phyloP scores from a whole-genome alignment of 2,888 invertebrate genomes.

The Lamellibrachia satsuma region DNA sequence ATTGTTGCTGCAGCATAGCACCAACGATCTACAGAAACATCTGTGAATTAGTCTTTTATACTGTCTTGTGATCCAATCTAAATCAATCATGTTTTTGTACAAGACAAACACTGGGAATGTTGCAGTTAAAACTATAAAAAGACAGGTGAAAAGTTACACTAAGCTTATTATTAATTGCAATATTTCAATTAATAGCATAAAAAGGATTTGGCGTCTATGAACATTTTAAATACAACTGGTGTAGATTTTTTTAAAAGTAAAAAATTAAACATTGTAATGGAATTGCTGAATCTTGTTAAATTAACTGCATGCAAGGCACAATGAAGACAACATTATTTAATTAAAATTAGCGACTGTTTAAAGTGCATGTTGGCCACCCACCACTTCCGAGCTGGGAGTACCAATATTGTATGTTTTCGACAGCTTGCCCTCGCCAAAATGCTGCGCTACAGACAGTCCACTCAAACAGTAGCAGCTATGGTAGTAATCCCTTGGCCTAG shows the following conservation, averaged over 20 bases:
- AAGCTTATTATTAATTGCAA: background rate
- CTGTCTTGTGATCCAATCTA: background rate
- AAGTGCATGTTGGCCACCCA: constrained; percentile 56
- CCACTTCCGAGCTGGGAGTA: constrained; percentile 76
- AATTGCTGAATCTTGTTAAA: no score
- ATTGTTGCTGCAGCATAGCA: background rate
- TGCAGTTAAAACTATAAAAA: background rate
- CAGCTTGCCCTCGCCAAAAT: constrained; percentile 65
- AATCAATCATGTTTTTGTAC: background rate
- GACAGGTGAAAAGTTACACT: background rate
- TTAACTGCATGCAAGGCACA: no score
- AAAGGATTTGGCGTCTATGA: no score
- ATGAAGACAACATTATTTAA: no score
- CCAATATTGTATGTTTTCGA: constrained; percentile 71
- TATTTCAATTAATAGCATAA: background rate
- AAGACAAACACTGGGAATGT: background rate
- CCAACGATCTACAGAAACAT: background rate
- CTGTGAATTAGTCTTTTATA: background rate
- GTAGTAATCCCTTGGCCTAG: constrained; percentile 87
- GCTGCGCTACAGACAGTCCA: constrained; percentile 91
- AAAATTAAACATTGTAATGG: no score
- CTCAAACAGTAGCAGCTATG: constrained; percentile 97
- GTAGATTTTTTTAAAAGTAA: no score
- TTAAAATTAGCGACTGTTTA: no score
- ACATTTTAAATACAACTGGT: no score